Base-by-base conservation (phyloP, 2,888 invertebrate species). In the Cylindroiulus punctatus region DNA sequence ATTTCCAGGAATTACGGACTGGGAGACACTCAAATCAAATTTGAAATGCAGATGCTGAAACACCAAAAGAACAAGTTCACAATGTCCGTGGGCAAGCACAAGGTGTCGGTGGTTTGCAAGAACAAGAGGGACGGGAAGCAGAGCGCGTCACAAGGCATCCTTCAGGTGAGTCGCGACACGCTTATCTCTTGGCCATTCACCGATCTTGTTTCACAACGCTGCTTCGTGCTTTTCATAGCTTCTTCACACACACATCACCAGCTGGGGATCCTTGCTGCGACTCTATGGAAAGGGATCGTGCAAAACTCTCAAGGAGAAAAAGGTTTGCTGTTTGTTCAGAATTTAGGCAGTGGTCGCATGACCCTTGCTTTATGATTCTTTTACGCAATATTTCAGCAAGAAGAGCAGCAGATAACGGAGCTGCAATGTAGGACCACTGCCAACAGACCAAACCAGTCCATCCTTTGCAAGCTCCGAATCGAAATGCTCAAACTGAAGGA, bases 51-150 rank as follows among this genome's bases (percentile, higher is more conserved):
- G 90, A 95, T 96, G 44, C 92, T 96, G 84, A 96, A 96, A 90
- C 96, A 96, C 90, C 97, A 98, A 91, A 96, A 95, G 90, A 97
- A 97, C 90, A 96, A 98, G 92, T 96, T 97, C 90, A 96, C 95
- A 47, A 97, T 99, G 96, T 95, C 94, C 17, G 98, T 98, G 76
- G 98, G 98, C 85, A 96, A 97, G 90, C 97, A 98, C 90, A 94
- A 94, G 17, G 97, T 96, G 0, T 95, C 95, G 32, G 97, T 98
- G 40, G 91, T 95, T n/a, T 98, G 98, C 91, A 96, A 96, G 91
- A 99, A 98, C 92, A 99, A 99, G 91, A 94, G 97, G 89, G 97
- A 97, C 88, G 99, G 98, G 8, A 98, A 98, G 91, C 99, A 99
- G 90, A 92, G 96, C 89, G 99, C 99, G 26, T 96, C 98, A 5